Evolutionary conservation across 53 echinoderm and acorn worm genomes (phyloP).

Genomic region (Zoroaster sp.): DNA sequence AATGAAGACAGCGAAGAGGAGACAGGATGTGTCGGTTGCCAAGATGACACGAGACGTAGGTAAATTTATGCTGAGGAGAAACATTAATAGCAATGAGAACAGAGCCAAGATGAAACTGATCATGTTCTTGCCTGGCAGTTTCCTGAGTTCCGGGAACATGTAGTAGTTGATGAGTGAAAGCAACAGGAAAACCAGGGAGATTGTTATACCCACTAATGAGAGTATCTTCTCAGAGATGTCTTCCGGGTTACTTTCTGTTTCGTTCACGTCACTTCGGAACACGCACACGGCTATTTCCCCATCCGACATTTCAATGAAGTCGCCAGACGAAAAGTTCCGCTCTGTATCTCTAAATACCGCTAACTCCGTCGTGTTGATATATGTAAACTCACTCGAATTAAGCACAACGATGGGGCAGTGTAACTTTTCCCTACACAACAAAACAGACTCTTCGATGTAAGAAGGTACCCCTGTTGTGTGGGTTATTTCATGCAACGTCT

Average conservation of each 20-base stretch:
- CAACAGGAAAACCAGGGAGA: conserved; percentile 1
- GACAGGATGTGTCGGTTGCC: not conserved
- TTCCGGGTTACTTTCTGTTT: too few species aligned
- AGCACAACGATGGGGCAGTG: conserved; percentile 7
- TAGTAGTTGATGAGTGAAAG: conserved; percentile 7
- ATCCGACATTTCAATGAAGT: not conserved
- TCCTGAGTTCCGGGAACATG: conserved; percentile 32
- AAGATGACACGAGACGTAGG: not conserved
- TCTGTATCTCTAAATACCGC: not conserved
- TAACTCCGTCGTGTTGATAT: not conserved
- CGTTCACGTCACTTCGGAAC: not conserved
- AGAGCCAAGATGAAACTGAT: conserved; percentile 7
- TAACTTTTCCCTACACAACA: not conserved
- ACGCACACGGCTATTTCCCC: conserved; percentile 9
- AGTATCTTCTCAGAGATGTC: not conserved
- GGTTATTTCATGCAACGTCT: not conserved
- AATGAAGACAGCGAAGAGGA: not conserved
- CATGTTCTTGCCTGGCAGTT: conserved; percentile 32
- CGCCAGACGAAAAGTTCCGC: not conserved
- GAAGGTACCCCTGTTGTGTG: not conserved
- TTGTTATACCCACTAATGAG: not conserved
- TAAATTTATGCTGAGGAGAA: not conserved
- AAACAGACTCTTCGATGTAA: not conserved
- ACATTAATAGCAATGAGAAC: not conserved
- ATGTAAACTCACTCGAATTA: conserved; percentile 1